A percentile compares a stretch with the other conserved stretches of the same genome.
Evolutionary conservation across 2,797 vertebrate genomes (phyloP).

Genomic region (Natrix natrix): DNA sequence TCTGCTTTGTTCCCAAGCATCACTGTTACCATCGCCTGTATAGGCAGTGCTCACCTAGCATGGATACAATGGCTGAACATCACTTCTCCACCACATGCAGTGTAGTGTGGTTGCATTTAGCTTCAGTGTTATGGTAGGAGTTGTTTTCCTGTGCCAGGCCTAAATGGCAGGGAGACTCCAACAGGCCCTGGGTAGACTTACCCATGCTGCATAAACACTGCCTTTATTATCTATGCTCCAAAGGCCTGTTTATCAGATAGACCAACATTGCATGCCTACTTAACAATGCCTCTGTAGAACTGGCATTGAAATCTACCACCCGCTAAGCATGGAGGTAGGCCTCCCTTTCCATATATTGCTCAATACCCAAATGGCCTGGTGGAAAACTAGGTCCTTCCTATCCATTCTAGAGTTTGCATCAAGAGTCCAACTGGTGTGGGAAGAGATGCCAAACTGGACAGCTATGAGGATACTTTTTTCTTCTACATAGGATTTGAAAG

Average conservation of each 20-base stretch:
- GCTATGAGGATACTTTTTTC: background rate
- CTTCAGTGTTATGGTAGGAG: background rate
- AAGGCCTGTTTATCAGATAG: background rate
- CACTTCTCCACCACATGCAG: background rate
- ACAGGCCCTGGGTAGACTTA: background rate
- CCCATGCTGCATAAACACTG: background rate
- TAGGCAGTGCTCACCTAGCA: background rate
- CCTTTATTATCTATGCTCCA: background rate
- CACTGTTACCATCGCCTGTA: background rate
- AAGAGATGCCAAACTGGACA: background rate
- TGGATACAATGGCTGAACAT: background rate
- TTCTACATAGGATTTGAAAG: background rate
- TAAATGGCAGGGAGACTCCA: background rate
- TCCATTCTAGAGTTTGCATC: background rate
- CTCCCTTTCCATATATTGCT: background rate
- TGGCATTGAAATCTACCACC: background rate
- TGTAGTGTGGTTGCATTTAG: background rate
- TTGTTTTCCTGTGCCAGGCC: background rate
- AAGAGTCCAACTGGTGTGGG: background rate
- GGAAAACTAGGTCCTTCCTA: background rate
- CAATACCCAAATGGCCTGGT: background rate
- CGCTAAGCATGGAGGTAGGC: background rate
- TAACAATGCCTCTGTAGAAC: background rate
- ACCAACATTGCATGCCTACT: background rate
- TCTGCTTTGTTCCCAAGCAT: background rate